Evolutionary conservation across 2,797 vertebrate species (phyloP).

Genomic region (Cichlasoma orientale): DNA sequence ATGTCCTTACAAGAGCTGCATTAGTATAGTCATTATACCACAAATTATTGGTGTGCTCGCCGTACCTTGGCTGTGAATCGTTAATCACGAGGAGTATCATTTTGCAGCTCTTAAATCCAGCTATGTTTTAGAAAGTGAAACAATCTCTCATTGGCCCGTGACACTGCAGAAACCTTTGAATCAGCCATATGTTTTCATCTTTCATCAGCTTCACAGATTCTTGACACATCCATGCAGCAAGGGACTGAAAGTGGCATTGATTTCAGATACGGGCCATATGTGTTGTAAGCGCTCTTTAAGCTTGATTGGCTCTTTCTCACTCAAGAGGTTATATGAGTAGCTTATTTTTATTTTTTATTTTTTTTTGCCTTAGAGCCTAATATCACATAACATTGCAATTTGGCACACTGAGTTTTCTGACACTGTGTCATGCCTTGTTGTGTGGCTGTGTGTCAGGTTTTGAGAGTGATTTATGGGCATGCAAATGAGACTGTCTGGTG

Average conservation of each 20-base stretch:
- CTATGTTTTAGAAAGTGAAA: conserved; percentile 30
- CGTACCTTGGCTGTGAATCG: conserved; percentile 54
- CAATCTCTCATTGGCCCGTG: conserved; percentile 27
- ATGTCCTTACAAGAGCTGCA: conserved; percentile 43
- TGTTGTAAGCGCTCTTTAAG: conserved; percentile 29
- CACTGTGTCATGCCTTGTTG: conserved; percentile 44
- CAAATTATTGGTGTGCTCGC: conserved; percentile 47
- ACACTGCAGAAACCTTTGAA: conserved; percentile 30
- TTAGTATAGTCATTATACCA: conserved; percentile 51
- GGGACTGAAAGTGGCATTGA: conserved; percentile 24
- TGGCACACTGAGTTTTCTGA: conserved; percentile 30
- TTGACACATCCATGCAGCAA: conserved; percentile 9
- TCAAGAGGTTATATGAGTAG: conserved; percentile 37
- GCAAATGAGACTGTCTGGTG: conserved; percentile 75
- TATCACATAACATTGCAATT: conserved; percentile 43
- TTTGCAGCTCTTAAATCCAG: conserved; percentile 47
- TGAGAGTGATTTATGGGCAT: conserved; percentile 78
- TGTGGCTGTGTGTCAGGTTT: conserved; percentile 61
- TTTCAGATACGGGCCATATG: conserved; percentile 38
- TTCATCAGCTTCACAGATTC: conserved; percentile 28
- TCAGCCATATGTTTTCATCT: conserved; percentile 38
- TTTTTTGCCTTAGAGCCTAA: conserved; percentile 29
- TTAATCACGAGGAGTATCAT: conserved; percentile 57
- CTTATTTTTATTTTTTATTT: not conserved
- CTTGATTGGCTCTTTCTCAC: conserved; percentile 36